These are phyloP conservation scores for Harpalus rubripes DNA, from an alignment of 2,888 invertebrate genomes.

Conservation along the genomic window DNA sequence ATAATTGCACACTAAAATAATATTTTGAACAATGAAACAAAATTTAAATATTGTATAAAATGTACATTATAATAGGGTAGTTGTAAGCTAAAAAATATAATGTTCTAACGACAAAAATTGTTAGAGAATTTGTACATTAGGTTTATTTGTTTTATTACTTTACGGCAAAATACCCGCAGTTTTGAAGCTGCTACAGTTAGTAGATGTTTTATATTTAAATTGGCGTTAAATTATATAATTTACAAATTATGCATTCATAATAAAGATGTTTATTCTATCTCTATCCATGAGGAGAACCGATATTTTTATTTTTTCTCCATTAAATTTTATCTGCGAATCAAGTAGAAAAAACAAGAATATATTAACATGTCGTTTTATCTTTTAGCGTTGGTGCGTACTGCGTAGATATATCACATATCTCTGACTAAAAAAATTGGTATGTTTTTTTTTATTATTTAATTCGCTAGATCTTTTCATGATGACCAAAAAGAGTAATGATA, in stretches of 20 bases:
- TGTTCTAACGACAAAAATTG: too few species aligned
- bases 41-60: too few species aligned
- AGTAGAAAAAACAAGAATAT: constrained; percentile 23
- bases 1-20: too few species aligned
- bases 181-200: too few species aligned
- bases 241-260: constrained; percentile 19
- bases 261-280: constrained; percentile 23
- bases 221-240: constrained; percentile 24
- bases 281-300: neutral
- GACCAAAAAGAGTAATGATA: neutral
- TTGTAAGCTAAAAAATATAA: too few species aligned
- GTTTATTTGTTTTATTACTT: too few species aligned
- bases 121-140: too few species aligned
- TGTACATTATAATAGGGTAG: too few species aligned
- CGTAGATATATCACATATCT: constrained; percentile 35
- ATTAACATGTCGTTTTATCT: constrained; percentile 27
- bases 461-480: constrained; percentile 14
- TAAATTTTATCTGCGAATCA: constrained; percentile 14
- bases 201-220: neutral
- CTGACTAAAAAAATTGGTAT: neutral
- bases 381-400: constrained; percentile 20
- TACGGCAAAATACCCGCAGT: too few species aligned
- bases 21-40: too few species aligned
- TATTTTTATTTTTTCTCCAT: constrained; percentile 35
- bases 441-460: constrained; percentile 13